These are phyloP conservation scores for Copidosoma aretas DNA, from an alignment of 2,888 invertebrate genomes.

Conservation along the genomic window DNA sequence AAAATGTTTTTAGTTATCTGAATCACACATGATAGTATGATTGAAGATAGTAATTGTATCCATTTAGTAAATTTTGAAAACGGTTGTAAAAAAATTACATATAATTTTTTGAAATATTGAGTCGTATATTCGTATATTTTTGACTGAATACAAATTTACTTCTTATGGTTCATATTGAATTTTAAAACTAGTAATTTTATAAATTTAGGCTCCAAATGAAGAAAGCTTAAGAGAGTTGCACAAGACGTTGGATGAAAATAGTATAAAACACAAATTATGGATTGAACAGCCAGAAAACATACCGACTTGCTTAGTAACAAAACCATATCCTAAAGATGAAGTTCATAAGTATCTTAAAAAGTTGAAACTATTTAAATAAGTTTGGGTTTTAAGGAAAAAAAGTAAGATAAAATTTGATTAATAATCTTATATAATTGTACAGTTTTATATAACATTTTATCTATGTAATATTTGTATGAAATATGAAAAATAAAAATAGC, in stretches of 20 bases:
- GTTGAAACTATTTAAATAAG: constrained; percentile 75
- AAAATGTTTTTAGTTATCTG: too few species aligned
- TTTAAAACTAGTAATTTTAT: constrained; percentile 2
- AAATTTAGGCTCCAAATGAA: constrained; percentile 78
- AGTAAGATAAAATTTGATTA: neutral
- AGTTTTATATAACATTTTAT: constrained; percentile 31
- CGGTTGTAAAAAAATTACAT: neutral
- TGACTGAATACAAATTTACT: too few species aligned
- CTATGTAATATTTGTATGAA: constrained; percentile 37
- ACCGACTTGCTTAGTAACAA: constrained; percentile 91
- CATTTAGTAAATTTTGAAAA: too few species aligned
- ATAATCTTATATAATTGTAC: constrained; percentile 20
- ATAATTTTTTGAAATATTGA: neutral
- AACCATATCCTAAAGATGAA: constrained; percentile 87
- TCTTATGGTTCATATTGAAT: too few species aligned
- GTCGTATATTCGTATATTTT: too few species aligned
- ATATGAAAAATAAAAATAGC: constrained; percentile 38
- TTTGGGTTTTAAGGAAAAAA: neutral
- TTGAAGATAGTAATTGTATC: too few species aligned
- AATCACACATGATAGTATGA: too few species aligned
- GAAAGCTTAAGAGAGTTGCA: constrained; percentile 73
- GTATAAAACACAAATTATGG: constrained; percentile 90
- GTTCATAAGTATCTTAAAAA: constrained; percentile 86
- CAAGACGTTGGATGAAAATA: constrained; percentile 73
- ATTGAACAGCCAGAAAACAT: constrained; percentile 97